A percentile compares a stretch with the other conserved stretches of the same genome.
phyloP scores from a whole-genome alignment of 2,113 vertebrate genomes.

The Thermophis baileyi region DNA sequence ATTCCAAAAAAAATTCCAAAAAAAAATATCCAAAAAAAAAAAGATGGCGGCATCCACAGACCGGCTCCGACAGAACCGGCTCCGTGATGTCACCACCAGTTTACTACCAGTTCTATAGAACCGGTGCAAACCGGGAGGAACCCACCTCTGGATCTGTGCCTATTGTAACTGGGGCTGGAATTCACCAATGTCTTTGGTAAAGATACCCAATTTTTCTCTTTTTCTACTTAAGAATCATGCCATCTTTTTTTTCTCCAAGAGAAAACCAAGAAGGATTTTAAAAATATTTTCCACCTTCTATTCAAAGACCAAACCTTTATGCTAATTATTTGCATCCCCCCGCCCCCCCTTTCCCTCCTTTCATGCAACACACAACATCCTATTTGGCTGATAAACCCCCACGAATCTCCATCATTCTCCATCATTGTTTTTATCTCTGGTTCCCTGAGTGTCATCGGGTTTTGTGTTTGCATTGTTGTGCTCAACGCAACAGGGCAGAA shows the following conservation, averaged over 20 bases:
- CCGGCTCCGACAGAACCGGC: no score
- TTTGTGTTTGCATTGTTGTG: not conserved
- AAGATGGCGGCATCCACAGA: no score
- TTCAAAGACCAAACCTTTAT: slow-evolving; percentile 68
- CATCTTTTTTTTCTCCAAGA: slow-evolving; percentile 59
- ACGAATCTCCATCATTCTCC: slow-evolving; percentile 62
- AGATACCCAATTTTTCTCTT: slow-evolving; percentile 13
- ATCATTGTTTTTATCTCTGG: slow-evolving; percentile 71
- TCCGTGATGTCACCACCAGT: no score
- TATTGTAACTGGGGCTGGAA: not conserved
- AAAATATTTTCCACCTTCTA: not conserved
- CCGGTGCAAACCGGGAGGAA: no score
- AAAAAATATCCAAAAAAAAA: no score
- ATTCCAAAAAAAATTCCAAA: no score
- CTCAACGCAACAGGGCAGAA: not conserved
- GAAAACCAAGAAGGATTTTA: slow-evolving; percentile 55
- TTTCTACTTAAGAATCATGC: slow-evolving; percentile 60
- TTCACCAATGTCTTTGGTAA: slow-evolving; percentile 1
- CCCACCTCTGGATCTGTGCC: no score
- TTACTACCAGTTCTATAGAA: no score
- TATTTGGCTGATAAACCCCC: slow-evolving; percentile 66
- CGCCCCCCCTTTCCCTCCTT: not conserved
- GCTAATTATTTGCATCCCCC: slow-evolving; percentile 68
- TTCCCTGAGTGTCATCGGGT: slow-evolving; percentile 59
- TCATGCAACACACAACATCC: slow-evolving; percentile 44